A percentile compares a stretch with the other conserved stretches of the same genome.
Evolutionary conservation across 2,888 invertebrate species (phyloP).

Genomic region (Tipula helvola): DNA sequence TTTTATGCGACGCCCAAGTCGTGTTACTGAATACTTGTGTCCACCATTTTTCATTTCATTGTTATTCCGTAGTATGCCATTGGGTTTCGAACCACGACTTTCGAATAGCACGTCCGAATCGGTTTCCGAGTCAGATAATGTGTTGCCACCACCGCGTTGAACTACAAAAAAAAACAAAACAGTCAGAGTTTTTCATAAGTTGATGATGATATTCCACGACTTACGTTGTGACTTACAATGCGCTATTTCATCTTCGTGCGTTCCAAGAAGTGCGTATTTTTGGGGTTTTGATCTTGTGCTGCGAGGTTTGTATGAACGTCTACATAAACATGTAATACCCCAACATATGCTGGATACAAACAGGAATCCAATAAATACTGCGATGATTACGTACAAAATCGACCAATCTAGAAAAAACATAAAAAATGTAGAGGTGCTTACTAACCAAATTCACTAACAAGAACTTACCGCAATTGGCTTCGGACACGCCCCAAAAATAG

Average conservation of each 20-base stretch:
- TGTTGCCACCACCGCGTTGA: constrained; percentile 37
- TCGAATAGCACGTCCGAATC: constrained; percentile 80
- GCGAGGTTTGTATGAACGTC: constrained; percentile 37
- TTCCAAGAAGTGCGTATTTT: constrained; percentile 58
- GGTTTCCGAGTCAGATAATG: constrained; percentile 63
- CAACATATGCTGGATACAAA: constrained; percentile 48
- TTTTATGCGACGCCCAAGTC: constrained; percentile 34
- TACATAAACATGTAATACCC: constrained; percentile 51
- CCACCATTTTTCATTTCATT: constrained; percentile 14
- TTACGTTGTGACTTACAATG: constrained; percentile 24
- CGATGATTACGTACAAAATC: constrained; percentile 79
- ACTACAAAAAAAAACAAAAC: constrained; percentile 22
- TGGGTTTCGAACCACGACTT: constrained; percentile 37
- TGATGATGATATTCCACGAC: neutral
- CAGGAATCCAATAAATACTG: constrained; percentile 47
- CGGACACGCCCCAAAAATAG: constrained; percentile 47
- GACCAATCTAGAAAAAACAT: constrained; percentile 65
- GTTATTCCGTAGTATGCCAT: constrained; percentile 24
- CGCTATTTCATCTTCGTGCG: constrained; percentile 49
- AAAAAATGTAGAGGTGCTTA: neutral
- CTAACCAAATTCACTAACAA: too few relatives aligned
- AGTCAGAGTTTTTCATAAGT: neutral
- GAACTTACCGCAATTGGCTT: constrained; percentile 66
- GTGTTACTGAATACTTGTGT: constrained; percentile 27
- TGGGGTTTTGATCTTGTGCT: constrained; percentile 40